Conservation (phyloP, 2,113 vertebrate species). For the Notiomystis cincta region DNA sequence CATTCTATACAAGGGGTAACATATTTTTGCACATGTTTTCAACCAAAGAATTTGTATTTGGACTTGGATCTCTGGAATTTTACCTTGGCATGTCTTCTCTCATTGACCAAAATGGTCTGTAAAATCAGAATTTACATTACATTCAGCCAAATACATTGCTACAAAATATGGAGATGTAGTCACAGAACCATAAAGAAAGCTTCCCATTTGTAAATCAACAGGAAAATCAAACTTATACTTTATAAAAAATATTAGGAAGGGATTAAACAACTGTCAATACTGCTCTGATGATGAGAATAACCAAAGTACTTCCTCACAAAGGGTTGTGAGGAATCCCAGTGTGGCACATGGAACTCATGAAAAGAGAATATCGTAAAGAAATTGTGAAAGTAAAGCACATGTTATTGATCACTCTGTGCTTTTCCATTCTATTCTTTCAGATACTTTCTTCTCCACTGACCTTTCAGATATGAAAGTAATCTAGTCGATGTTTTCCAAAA, state of each 20-base stretch:
- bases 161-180: not conserved
- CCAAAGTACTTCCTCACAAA: not conserved
- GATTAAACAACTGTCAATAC: not conserved
- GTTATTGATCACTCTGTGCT: accelerated
- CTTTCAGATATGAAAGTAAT: not conserved
- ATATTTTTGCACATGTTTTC: not conserved
- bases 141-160: not conserved
- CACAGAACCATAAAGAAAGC: not conserved
- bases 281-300: not conserved
- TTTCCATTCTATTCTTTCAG: not conserved
- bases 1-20: accelerated
- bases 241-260: not conserved
- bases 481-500: not conserved
- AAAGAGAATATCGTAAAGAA: not conserved
- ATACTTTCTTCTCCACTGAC: not conserved
- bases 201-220: not conserved
- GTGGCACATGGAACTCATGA: not conserved
- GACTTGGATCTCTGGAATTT: not conserved
- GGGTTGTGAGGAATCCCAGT: not conserved
- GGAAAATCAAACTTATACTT: not conserved
- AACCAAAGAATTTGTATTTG: not conserved
- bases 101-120: not conserved
- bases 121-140: not conserved
- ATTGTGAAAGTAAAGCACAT: not conserved
- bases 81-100: not conserved